Evolutionary conservation across 2,888 invertebrate species (phyloP).

Genomic region (Drosophila yooni): DNA sequence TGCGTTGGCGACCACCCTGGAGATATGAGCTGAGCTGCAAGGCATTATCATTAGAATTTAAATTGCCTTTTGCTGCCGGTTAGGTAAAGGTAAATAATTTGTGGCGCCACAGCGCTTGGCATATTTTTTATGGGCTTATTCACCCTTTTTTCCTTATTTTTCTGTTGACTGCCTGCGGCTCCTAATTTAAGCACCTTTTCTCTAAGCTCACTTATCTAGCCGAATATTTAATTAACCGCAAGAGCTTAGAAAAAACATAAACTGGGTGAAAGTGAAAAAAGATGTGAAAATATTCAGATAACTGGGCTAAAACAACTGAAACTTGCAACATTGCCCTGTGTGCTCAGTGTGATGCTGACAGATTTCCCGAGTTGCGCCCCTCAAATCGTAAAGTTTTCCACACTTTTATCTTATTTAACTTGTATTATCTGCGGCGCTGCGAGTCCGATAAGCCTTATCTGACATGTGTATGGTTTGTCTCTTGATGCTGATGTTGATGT

Average conservation of each 20-base stretch:
- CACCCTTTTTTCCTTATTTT: slow-evolving; percentile 33
- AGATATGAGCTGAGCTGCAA: slow-evolving; percentile 27
- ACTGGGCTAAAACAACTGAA: slow-evolving; percentile 57
- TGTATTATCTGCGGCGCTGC: slow-evolving; percentile 64
- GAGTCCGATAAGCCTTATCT: slow-evolving; percentile 68
- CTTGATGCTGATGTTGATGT: slow-evolving; percentile 40
- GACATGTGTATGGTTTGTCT: slow-evolving; percentile 55
- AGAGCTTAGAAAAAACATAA: slow-evolving; percentile 21
- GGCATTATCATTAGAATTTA: slow-evolving; percentile 79
- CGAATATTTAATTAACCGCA: slow-evolving; percentile 78
- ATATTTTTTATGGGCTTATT: slow-evolving; percentile 78
- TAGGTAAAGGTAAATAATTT: slow-evolving; percentile 70
- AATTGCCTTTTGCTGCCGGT: slow-evolving; percentile 70
- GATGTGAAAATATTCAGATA: slow-evolving; percentile 40
- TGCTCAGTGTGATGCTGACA: slow-evolving; percentile 26
- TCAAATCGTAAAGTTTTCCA: slow-evolving; percentile 24
- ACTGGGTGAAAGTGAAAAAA: slow-evolving; percentile 37
- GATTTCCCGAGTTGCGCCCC: slow-evolving; percentile 26
- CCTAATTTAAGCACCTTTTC: slow-evolving; percentile 63
- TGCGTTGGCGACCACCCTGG: slow-evolving; percentile 34
- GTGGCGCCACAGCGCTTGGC: slow-evolving; percentile 66
- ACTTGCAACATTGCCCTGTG: slow-evolving; percentile 45
- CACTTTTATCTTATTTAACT: slow-evolving; percentile 71
- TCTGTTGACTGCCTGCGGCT: slow-evolving; percentile 33
- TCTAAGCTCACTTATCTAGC: slow-evolving; percentile 69